Base-by-base conservation (phyloP, 2,797 vertebrate species). In the Anguilla pacifica region DNA sequence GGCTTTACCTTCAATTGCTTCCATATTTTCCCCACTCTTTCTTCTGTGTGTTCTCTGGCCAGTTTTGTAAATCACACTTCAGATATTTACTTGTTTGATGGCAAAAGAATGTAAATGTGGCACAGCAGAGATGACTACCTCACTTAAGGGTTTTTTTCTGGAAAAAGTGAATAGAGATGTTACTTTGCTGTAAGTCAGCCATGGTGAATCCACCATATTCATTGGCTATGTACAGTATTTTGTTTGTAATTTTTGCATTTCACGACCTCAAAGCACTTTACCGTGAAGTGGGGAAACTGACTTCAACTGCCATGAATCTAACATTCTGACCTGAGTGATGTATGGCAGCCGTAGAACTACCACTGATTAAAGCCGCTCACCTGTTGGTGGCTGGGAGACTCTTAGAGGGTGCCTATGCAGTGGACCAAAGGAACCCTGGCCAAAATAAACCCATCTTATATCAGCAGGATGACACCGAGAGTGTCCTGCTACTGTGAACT, bases 381-480 rank as follows among this genome's bases (percentile, higher is more conserved):
- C 70, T 74, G 28, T 13, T 74, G 9, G 70, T 74, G 70, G 9
- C 17, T 74, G 70, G 5, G 3, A 17, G 70, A 25, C 6, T 7
- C 4, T 67, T n/a, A 7, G 59, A 1, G 61, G 64, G 70, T 64
- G 61, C 28, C 35, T 35, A 74, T 74, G 70, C 31, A 35, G 70
- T 74, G 70, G 11, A 74, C 70, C 70, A 74, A 70, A 35, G 28
- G 10, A 74, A 74, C 70, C 28, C 28, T 28, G 31, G 31, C 70
- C n/a, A 74, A 31, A n/a, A 35, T 13, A 9, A 64, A 2, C 9
- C 70, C 9, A 74, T 74, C 31, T 0, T 74, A 74, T 35, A 31
- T 89, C 91, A 92, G 92, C 4, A 67, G 6, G 25, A 67, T 67
- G 64, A 67, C 3, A 28, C n/a, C 64, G n/a, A 28, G 25, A 7